These are phyloP conservation scores for Pterobdella sp. DNA, from an alignment of 2,888 invertebrate genomes.

Conservation along the genomic window DNA sequence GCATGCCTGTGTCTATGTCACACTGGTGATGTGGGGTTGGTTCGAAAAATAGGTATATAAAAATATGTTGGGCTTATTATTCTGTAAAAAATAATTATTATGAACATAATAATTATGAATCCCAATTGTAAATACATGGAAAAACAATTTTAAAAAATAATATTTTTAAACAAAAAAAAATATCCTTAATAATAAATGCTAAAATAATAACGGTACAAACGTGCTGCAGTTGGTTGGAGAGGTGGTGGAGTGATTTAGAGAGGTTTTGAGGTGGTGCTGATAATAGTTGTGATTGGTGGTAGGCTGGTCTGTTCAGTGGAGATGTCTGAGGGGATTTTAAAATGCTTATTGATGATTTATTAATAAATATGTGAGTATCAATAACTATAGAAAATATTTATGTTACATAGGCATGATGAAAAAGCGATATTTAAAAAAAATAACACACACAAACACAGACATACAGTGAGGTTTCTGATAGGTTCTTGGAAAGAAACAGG, in stretches of 20 bases:
- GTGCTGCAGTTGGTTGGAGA: conserved; percentile 26
- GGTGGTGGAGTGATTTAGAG: conserved; percentile 23
- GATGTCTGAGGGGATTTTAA: conserved; percentile 14
- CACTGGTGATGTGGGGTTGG: background rate
- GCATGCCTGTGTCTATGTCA: background rate
- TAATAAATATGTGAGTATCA: too few relatives aligned
- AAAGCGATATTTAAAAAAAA: too few relatives aligned
- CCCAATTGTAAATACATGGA: background rate
- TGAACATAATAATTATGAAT: background rate
- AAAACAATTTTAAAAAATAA: background rate
- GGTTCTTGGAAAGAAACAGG: conserved; percentile 12
- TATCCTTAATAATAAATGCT: background rate
- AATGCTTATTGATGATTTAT: too few relatives aligned
- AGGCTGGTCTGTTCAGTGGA: conserved; percentile 10
- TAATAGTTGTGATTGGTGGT: conserved; percentile 27
- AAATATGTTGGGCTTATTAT: too few relatives aligned
- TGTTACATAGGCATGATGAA: background rate
- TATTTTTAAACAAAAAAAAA: background rate
- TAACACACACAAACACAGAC: background rate
- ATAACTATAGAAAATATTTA: too few relatives aligned
- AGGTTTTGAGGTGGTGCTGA: conserved; percentile 19
- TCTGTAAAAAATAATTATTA: background rate
- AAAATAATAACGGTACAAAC: background rate
- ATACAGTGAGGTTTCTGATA: background rate
- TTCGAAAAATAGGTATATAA: background rate